A percentile compares a stretch with the other conserved stretches of the same genome.
Evolutionary conservation across 1,140 invertebrate genomes (phyloP).

Genomic region (Trissolcus basalis): DNA sequence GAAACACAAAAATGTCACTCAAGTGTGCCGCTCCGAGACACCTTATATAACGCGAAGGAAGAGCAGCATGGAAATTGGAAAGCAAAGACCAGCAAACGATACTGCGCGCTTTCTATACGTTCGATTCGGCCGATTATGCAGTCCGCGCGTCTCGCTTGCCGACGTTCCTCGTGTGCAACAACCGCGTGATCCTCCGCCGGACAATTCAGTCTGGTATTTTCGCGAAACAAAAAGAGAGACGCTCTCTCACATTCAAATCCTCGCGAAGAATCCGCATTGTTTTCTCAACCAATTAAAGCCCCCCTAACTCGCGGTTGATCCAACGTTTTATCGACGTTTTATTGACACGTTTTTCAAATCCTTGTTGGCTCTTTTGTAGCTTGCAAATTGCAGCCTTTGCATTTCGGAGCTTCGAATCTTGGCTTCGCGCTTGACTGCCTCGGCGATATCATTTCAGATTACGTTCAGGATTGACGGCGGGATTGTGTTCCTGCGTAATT

Average conservation of each 20-base stretch:
- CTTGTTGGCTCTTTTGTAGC: not conserved
- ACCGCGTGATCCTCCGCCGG: slow-evolving; percentile 29
- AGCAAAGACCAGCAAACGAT: slow-evolving; percentile 74
- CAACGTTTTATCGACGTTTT: not conserved
- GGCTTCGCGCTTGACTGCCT: no score
- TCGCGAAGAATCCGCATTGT: slow-evolving; percentile 26
- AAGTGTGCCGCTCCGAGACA: slow-evolving; percentile 58
- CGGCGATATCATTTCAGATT: no score
- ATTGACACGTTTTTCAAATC: slow-evolving; percentile 1
- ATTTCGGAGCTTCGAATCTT: not conserved
- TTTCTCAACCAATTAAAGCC: slow-evolving; percentile 42
- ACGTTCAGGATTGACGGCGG: no score
- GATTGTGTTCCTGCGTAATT: no score
- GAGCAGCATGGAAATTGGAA: slow-evolving; percentile 69
- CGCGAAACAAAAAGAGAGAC: slow-evolving; percentile 9
- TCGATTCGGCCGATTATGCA: slow-evolving; percentile 65
- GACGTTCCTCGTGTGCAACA: slow-evolving; percentile 44
- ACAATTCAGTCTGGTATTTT: slow-evolving; percentile 49
- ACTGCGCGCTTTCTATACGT: slow-evolving; percentile 72
- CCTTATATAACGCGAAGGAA: slow-evolving; percentile 69
- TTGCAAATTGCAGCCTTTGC: not conserved
- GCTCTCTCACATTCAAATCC: slow-evolving; percentile 31
- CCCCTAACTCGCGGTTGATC: not conserved
- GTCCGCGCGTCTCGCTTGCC: no score
- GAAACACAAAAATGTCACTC: slow-evolving; percentile 69